Evolutionary conservation across 2,888 invertebrate species (phyloP).

Genomic region (Oligia latruncula): DNA sequence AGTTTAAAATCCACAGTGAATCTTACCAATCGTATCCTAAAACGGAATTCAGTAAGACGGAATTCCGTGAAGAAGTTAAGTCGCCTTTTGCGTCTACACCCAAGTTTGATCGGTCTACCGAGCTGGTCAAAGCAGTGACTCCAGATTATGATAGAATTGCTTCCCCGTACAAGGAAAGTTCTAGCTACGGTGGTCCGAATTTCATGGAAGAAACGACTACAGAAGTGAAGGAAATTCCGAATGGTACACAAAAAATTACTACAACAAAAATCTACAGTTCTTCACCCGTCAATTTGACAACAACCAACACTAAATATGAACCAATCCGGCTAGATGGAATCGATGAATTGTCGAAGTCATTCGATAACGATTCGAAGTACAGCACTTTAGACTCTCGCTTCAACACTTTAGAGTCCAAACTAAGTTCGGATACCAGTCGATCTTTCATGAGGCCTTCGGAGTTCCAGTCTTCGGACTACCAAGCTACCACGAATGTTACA

Average conservation of each 20-base stretch:
- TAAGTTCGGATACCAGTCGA: constrained; percentile 86
- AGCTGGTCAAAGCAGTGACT: constrained; percentile 83
- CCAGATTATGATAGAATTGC: constrained; percentile 85
- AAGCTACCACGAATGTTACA: constrained; percentile 75
- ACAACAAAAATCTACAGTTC: constrained; percentile 90
- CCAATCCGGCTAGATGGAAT: constrained; percentile 87
- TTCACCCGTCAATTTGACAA: constrained; percentile 88
- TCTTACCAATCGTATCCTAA: constrained; percentile 85
- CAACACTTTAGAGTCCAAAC: constrained; percentile 85
- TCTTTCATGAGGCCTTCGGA: constrained; percentile 89
- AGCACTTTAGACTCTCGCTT: constrained; percentile 87
- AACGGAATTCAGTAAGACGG: constrained; percentile 81
- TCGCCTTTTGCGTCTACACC: constrained; percentile 86
- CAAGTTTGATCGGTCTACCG: constrained; percentile 80
- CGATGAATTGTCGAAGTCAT: constrained; percentile 88
- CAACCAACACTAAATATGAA: constrained; percentile 87
- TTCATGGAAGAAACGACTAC: constrained; percentile 88
- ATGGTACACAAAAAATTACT: constrained; percentile 89
- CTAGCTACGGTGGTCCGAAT: constrained; percentile 84
- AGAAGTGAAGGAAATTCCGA: constrained; percentile 89
- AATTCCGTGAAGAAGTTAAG: constrained; percentile 81
- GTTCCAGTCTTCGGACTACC: constrained; percentile 84
- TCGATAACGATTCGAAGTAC: constrained; percentile 88
- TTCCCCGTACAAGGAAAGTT: constrained; percentile 83
- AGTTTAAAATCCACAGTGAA: constrained; percentile 83